phyloP scores from a whole-genome alignment of 2,113 vertebrate genomes.

The Syngnathus floridae region DNA sequence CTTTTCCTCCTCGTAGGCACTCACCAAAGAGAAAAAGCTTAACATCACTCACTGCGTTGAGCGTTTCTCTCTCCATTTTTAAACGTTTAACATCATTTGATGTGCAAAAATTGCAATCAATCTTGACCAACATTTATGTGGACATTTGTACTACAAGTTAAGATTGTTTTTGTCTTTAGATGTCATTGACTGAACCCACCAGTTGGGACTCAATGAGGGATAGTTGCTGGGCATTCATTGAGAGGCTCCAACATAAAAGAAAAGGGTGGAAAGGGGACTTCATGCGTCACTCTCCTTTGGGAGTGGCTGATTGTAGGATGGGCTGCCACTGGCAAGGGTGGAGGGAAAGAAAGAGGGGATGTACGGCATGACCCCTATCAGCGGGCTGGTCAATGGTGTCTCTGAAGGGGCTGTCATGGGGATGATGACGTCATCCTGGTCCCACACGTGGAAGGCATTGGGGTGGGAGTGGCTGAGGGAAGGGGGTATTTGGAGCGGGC shows the following conservation, averaged over 20 bases:
- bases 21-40: too few relatives aligned
- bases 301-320: slow-evolving; percentile 34
- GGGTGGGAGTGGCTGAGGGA: slow-evolving; percentile 57
- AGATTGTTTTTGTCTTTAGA: neutral
- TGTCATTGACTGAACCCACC: neutral
- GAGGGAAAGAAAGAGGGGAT: slow-evolving; percentile 62
- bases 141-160: too few relatives aligned
- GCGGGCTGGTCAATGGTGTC: slow-evolving; percentile 52
- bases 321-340: slow-evolving; percentile 31
- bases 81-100: too few relatives aligned
- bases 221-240: neutral
- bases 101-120: too few relatives aligned
- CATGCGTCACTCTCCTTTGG: slow-evolving; percentile 52
- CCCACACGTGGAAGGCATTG: slow-evolving; percentile 73
- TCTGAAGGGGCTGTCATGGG: slow-evolving; percentile 31
- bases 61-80: too few relatives aligned
- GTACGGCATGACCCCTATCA: slow-evolving; percentile 63
- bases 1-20: too few relatives aligned
- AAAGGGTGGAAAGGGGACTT: slow-evolving; percentile 3
- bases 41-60: too few relatives aligned
- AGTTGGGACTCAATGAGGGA: neutral
- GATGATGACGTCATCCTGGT: slow-evolving; percentile 68
- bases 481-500: slow-evolving; percentile 42
- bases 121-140: too few relatives aligned
- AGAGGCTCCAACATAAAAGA: neutral